Base-by-base conservation (phyloP, 2,797 vertebrate species). In the Pangasius mekongensis region DNA sequence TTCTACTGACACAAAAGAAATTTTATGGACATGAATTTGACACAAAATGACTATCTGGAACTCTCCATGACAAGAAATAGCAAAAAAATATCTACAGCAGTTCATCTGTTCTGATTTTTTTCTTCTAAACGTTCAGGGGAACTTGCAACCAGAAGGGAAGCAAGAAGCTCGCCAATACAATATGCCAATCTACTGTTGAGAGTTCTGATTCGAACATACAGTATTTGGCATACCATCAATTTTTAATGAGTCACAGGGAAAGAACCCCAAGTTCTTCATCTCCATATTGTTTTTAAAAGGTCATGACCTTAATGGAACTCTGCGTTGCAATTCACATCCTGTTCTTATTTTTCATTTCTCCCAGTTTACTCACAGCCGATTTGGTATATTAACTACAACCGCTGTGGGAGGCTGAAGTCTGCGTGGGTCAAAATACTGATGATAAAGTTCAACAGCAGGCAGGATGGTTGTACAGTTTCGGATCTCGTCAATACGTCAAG, bases 171-270 rank as follows among this genome's bases (percentile, higher is more conserved):
- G n/a, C 10, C 24, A n/a, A 30, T n/a, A n/a, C 4, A 66, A 66
- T 4, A n/a, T 4, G 2, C 62, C 16, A 36, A 30, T 69, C 30
- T 8, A 69, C 20, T 36, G 16, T 69, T 69, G 6, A 66, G 10
- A 69, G 14, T 33, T 33, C 36, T 69, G 33, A 66, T 30, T 13
- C 1, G 2, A 36, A 14, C 33, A 36, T 33, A 43, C 43, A 43
- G 43, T 43, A 9, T 39, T 71, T 39, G 16, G 16, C 33, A 8
- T 69, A 7, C 33, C 62, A 69, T 69, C 33, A 3, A 27, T 80
- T 54, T 39, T 69, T 27, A 90, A 30, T 87, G 87, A 87, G 47
- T 90, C 87, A 89, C 84, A 14, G 9, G 69, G 82, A 89, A 84
- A 85, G 74, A 85, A 86, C 58, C n/a, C 49, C 36, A 10, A 73